phyloP scores from a whole-genome alignment of 2,113 vertebrate genomes.

The Panthera tigris region DNA sequence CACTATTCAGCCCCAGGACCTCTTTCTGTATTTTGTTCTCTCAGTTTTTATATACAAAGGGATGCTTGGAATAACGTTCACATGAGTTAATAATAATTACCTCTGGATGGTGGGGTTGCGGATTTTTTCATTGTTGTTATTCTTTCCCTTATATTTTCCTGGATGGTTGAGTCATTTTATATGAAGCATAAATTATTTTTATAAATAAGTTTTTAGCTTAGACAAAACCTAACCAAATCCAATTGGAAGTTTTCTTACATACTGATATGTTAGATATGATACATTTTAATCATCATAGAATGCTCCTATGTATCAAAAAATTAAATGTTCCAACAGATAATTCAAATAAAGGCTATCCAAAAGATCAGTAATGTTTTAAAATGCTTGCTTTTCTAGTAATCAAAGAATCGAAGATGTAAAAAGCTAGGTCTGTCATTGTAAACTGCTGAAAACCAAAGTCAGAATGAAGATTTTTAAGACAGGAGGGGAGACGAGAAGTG shows the following conservation, averaged over 20 bases:
- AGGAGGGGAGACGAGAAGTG: neutral
- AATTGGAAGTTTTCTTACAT: neutral
- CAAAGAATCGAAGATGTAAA: neutral
- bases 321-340: neutral
- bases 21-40: neutral
- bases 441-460: conserved; percentile 14
- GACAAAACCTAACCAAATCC: neutral
- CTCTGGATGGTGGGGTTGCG: neutral
- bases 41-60: neutral
- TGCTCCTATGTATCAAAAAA: neutral
- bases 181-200: neutral
- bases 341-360: neutral
- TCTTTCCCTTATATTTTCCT: neutral
- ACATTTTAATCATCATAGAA: neutral
- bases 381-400: neutral
- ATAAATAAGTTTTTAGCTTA: neutral
- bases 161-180: neutral
- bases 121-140: neutral
- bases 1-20: neutral
- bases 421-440: neutral
- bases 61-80: neutral
- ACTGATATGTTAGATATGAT: neutral
- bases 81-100: neutral
- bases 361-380: neutral
- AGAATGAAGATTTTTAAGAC: neutral